phyloP scores from a whole-genome alignment of 2,888 invertebrate genomes.

The Cantharis lateralis region DNA sequence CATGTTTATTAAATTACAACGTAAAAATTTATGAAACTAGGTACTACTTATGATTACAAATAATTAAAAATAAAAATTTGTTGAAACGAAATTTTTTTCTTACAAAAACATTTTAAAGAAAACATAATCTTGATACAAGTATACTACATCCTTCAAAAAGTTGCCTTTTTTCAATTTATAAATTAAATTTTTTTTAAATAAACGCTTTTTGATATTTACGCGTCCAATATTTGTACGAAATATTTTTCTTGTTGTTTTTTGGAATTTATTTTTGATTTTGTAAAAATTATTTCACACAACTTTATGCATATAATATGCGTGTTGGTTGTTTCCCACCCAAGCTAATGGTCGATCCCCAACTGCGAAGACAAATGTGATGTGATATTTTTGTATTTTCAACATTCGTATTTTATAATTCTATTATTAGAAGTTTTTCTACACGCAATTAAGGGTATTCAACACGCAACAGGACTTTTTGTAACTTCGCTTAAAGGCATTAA shows the following conservation, averaged over 20 bases:
- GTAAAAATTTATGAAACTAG: not conserved
- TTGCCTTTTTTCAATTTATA: too few species aligned
- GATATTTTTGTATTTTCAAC: constrained; percentile 37
- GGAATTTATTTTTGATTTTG: too few species aligned
- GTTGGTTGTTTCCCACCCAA: constrained; percentile 37
- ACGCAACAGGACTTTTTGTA: constrained; percentile 7
- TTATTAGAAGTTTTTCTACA: constrained; percentile 34
- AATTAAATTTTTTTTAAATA: too few species aligned
- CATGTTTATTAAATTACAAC: not conserved
- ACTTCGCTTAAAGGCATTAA: not conserved
- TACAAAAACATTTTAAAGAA: too few species aligned
- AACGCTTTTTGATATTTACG: too few species aligned
- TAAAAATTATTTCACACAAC: constrained; percentile 23
- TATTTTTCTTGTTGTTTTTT: too few species aligned
- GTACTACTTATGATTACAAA: not conserved
- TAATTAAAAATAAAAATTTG: not conserved
- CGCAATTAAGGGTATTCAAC: constrained; percentile 12
- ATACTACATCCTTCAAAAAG: too few species aligned
- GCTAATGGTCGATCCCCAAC: constrained; percentile 38
- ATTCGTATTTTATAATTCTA: constrained; percentile 40
- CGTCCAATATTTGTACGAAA: too few species aligned
- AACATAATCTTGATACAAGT: too few species aligned
- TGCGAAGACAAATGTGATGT: constrained; percentile 43
- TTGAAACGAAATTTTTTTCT: too few species aligned
- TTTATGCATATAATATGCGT: constrained; percentile 28